A percentile compares a stretch with the other conserved stretches of the same genome.
Evolutionary conservation across 2,797 vertebrate species (phyloP).

Genomic region (Myotis pilosus): DNA sequence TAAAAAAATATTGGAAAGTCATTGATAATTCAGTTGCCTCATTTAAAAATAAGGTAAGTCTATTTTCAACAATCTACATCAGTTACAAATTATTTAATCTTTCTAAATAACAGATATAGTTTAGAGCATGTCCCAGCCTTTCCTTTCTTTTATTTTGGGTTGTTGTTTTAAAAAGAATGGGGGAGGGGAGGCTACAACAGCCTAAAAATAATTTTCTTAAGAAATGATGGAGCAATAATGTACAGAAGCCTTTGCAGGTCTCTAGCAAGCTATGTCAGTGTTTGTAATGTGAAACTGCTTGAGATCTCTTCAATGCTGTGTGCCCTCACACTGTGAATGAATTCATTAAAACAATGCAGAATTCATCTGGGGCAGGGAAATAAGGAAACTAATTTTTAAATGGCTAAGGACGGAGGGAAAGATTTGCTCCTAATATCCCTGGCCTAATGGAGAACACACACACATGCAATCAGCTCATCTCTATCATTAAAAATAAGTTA

Average conservation of each 20-base stretch:
- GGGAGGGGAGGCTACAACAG: not conserved
- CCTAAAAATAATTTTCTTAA: slow-evolving; percentile 69
- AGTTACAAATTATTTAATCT: slow-evolving; percentile 27
- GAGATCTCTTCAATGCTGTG: slow-evolving; percentile 48
- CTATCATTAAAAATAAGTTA: slow-evolving; percentile 61
- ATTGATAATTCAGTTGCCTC: not conserved
- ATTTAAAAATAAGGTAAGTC: slow-evolving; percentile 42
- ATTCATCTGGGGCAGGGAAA: slow-evolving; percentile 65
- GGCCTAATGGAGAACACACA: slow-evolving; percentile 28
- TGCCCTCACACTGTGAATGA: slow-evolving; percentile 65
- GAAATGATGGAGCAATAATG: slow-evolving; percentile 61
- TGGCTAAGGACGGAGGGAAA: slow-evolving; percentile 37
- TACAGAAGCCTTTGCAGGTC: slow-evolving; percentile 68
- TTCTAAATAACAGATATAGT: slow-evolving; percentile 9
- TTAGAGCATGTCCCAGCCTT: slow-evolving; percentile 38
- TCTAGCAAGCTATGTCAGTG: slow-evolving; percentile 44
- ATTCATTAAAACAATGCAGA: slow-evolving; percentile 75
- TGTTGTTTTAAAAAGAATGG: slow-evolving; percentile 1
- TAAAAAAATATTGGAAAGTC: not conserved
- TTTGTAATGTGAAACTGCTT: slow-evolving; percentile 65
- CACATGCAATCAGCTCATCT: slow-evolving; percentile 14
- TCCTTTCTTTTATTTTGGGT: not conserved
- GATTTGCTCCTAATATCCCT: slow-evolving; percentile 64
- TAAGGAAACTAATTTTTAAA: slow-evolving; percentile 70
- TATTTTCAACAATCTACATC: not conserved